phyloP scores from a whole-genome alignment of 2,888 invertebrate genomes.

The Zhuqinia jingwanae region DNA sequence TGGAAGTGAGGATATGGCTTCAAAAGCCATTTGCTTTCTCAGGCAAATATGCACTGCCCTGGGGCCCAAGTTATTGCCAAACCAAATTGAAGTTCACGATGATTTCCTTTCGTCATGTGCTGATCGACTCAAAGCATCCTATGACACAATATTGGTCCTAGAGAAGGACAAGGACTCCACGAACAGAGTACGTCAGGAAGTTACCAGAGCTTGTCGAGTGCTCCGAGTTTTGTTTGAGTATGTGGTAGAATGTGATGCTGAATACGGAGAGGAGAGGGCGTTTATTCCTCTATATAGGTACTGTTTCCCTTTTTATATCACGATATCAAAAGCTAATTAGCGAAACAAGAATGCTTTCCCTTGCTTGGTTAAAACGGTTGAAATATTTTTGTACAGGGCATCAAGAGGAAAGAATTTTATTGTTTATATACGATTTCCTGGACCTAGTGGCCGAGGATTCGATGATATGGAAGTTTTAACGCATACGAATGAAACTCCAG shows the following conservation, averaged over 20 bases:
- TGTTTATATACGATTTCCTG: conserved; percentile 92
- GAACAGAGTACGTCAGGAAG: conserved; percentile 85
- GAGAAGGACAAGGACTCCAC: conserved; percentile 83
- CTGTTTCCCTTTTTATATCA: neutral
- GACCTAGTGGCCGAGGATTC: conserved; percentile 88
- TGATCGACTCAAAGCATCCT: conserved; percentile 92
- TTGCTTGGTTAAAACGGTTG: neutral
- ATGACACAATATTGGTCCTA: conserved; percentile 89
- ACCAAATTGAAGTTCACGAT: conserved; percentile 92
- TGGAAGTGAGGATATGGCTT: conserved; percentile 95
- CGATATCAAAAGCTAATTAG: no score
- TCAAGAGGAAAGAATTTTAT: conserved; percentile 94
- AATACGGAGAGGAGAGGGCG: conserved; percentile 92
- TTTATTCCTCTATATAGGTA: conserved; percentile 92
- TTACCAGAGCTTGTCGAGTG: conserved; percentile 94
- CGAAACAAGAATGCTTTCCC: no score
- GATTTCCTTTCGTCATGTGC: conserved; percentile 95
- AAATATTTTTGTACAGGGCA: conserved; percentile 84
- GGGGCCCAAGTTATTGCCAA: conserved; percentile 91
- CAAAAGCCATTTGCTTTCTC: conserved; percentile 93
- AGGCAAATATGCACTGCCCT: conserved; percentile 97
- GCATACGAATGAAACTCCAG: conserved; percentile 96
- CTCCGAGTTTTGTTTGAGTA: conserved; percentile 97
- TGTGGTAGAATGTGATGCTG: conserved; percentile 95
- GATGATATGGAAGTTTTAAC: conserved; percentile 96